phyloP scores from a whole-genome alignment of 2,113 vertebrate genomes.

The Rana temporaria region DNA sequence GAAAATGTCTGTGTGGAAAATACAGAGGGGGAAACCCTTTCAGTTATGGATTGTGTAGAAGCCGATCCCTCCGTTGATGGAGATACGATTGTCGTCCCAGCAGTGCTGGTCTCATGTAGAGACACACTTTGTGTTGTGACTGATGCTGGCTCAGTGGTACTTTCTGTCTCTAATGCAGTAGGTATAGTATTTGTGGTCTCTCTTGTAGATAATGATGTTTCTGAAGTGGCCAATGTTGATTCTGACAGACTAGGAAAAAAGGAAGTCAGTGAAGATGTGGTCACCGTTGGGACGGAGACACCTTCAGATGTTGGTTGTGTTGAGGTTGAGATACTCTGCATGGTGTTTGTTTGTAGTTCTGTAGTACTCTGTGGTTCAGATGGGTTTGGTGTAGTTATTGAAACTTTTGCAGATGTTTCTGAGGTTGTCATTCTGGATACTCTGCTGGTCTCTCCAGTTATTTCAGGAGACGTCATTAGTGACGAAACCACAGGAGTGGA shows the following conservation, averaged over 20 bases:
- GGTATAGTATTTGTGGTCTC: not conserved
- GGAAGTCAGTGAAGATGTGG: no score
- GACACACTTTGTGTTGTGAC: not conserved
- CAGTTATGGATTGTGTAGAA: not conserved
- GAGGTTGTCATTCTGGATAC: not conserved
- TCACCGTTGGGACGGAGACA: no score
- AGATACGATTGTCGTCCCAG: not conserved
- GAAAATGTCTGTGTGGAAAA: no score
- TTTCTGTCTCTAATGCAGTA: not conserved
- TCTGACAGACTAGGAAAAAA: no score
- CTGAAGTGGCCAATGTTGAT: not conserved
- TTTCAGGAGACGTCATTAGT: not conserved
- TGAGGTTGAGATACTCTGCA: no score
- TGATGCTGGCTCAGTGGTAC: not conserved
- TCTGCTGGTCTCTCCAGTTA: not conserved
- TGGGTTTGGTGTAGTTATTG: no score
- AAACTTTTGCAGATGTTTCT: no score
- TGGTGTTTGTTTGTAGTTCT: not conserved
- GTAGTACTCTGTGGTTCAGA: not conserved
- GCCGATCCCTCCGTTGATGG: not conserved
- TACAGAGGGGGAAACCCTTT: no score
- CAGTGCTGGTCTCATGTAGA: no score
- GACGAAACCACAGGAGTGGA: not conserved
- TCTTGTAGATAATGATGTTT: not conserved
- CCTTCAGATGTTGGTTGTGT: no score